Percentiles rank a stretch among this genome's conserved stretches.
Conservation (phyloP, 2,888 invertebrate species). For the Synergus itoensis region DNA sequence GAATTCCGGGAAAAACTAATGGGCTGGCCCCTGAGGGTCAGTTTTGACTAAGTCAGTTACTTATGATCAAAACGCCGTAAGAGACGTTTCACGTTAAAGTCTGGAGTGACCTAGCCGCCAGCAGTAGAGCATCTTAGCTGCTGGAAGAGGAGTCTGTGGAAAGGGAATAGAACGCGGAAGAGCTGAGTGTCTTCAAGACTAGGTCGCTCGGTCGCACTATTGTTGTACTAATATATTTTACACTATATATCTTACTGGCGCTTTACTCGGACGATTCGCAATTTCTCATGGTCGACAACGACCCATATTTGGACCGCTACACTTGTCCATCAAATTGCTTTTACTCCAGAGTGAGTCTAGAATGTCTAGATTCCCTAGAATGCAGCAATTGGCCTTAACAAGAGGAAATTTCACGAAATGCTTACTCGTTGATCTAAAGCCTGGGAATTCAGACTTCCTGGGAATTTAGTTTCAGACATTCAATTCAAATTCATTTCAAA, state of each 20-base stretch:
- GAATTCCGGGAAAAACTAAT: conserved; percentile 36
- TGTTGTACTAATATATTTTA: conserved; percentile 71
- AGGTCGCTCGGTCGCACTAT: conserved; percentile 77
- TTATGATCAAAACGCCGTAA: conserved; percentile 61
- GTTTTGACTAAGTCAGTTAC: conserved; percentile 76
- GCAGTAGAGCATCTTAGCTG: conserved; percentile 70
- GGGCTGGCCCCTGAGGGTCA: conserved; percentile 27
- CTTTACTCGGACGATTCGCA: conserved; percentile 51
- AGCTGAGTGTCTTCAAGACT: conserved; percentile 75
- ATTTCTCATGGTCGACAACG: conserved; percentile 59
- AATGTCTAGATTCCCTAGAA: neutral
- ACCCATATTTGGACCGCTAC: conserved; percentile 62
- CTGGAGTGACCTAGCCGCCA: conserved; percentile 74
- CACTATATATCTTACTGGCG: conserved; percentile 53
- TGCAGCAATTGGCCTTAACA: neutral
- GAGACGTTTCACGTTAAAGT: conserved; percentile 51
- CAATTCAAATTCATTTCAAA: too few relatives aligned
- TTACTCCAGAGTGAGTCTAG: conserved; percentile 7
- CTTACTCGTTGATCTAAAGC: neutral
- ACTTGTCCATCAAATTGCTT: conserved; percentile 48
- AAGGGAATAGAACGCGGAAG: conserved; percentile 77
- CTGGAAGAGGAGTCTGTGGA: conserved; percentile 67
- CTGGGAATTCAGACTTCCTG: neutral
- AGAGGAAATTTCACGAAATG: neutral
- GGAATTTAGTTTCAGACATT: too few relatives aligned